phyloP scores from a whole-genome alignment of 2,797 vertebrate species.

The Ptychadena robeensis region DNA sequence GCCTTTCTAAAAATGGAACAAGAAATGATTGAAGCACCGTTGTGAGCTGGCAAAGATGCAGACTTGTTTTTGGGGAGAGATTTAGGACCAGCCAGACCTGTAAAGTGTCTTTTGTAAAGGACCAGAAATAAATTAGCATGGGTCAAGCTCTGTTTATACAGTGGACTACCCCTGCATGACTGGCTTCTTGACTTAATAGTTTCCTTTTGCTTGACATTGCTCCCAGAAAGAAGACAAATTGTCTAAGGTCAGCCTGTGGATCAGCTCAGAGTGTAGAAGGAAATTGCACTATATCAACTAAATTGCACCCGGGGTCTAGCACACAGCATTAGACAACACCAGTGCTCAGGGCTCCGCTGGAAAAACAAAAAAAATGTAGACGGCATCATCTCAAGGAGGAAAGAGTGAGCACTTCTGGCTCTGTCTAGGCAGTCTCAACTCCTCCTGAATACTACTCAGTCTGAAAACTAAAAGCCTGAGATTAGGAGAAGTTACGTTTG shows the following conservation, averaged over 20 bases:
- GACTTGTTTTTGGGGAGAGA: slow-evolving; percentile 14
- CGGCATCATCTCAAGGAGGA: not conserved
- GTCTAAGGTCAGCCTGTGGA: slow-evolving; percentile 76
- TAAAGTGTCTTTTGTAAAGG: slow-evolving; percentile 73
- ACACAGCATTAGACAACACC: slow-evolving; percentile 67
- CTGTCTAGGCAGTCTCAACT: not conserved
- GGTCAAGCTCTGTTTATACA: slow-evolving; percentile 84
- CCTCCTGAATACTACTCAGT: not conserved
- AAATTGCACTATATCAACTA: slow-evolving; percentile 78
- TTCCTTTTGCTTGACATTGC: slow-evolving; percentile 83
- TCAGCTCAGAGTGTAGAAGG: slow-evolving; percentile 78
- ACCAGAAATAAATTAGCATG: slow-evolving; percentile 75
- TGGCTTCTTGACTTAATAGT: slow-evolving; percentile 84
- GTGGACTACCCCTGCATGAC: slow-evolving; percentile 76
- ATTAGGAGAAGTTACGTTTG: slow-evolving; percentile 24
- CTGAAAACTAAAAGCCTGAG: slow-evolving; percentile 27
- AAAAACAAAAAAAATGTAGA: slow-evolving; percentile 49
- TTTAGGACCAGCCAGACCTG: slow-evolving; percentile 64
- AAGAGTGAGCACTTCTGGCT: slow-evolving; percentile 12
- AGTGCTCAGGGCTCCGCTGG: slow-evolving; percentile 59
- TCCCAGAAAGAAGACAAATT: slow-evolving; percentile 82
- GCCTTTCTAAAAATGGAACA: not conserved
- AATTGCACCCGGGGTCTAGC: slow-evolving; percentile 72
- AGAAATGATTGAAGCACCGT: not conserved
- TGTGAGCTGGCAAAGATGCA: slow-evolving; percentile 3